Percentiles rank a stretch among this genome's conserved stretches.
Evolutionary conservation across 1,140 invertebrate genomes (phyloP).

Genomic region (Pseudobourletiella spinata): DNA sequence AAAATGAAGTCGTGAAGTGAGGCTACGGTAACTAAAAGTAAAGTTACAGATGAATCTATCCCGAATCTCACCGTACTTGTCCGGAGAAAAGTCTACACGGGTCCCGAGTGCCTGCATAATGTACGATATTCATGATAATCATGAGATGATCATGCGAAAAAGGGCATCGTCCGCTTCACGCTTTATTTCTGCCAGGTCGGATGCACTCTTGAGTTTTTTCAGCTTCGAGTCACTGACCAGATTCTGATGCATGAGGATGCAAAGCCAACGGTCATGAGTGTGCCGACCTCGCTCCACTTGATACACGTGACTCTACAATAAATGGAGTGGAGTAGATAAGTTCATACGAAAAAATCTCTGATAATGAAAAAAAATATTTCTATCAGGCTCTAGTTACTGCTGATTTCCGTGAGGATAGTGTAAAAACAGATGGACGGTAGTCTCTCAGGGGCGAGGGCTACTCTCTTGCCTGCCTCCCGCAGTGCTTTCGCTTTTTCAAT

Average conservation of each 20-base stretch:
- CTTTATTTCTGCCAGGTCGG: conserved; percentile 78
- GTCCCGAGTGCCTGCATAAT: conserved; percentile 78
- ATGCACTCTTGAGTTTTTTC: conserved; percentile 73
- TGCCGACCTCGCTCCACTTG: conserved; percentile 90
- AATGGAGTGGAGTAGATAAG: no score
- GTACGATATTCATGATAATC: conserved; percentile 66
- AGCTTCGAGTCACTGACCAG: conserved; percentile 78
- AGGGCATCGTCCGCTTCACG: conserved; percentile 86
- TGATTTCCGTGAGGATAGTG: conserved; percentile 74
- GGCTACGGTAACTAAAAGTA: no score
- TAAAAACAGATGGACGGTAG: conserved; percentile 95
- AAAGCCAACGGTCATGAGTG: conserved; percentile 82
- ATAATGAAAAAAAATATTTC: conserved; percentile 5
- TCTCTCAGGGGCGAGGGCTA: conserved; percentile 67
- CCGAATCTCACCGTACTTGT: conserved; percentile 45
- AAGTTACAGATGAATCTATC: no score
- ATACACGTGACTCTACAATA: no score
- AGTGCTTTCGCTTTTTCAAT: conserved; percentile 79
- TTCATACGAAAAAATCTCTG: neutral
- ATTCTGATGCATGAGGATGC: conserved; percentile 80
- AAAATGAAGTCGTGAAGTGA: no score
- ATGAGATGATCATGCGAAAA: conserved; percentile 95
- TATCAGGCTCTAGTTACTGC: conserved; percentile 45
- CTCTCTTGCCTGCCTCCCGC: conserved; percentile 75
- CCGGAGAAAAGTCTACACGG: conserved; percentile 91